These are phyloP conservation scores for Buathra laborator DNA, from an alignment of 2,888 invertebrate species.

Conservation along the genomic window DNA sequence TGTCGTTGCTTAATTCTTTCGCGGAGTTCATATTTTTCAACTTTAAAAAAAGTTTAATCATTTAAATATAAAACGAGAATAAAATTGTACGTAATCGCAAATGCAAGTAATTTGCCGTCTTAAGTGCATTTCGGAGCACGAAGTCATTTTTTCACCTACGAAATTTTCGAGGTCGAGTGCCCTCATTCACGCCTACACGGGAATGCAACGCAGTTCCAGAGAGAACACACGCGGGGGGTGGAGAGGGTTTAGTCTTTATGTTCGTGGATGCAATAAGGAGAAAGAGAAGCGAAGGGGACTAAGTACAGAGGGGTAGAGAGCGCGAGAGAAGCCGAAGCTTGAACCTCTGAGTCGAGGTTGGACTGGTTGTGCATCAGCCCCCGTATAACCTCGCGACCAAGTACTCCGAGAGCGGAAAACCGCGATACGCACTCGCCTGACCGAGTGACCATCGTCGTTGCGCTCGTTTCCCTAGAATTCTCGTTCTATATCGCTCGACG, in stretches of 20 bases:
- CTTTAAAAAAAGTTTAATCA: no score
- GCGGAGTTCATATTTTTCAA: no score
- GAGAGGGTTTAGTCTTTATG: neutral
- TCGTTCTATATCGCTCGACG: neutral
- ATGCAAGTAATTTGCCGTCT: no score
- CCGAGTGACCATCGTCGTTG: conserved; percentile 26
- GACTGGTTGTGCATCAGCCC: conserved; percentile 3
- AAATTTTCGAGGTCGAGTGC: conserved; percentile 22
- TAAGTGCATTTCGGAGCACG: neutral
- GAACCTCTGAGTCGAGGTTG: conserved; percentile 18
- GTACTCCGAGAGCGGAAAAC: conserved; percentile 18
- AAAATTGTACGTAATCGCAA: no score
- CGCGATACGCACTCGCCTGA: conserved; percentile 39
- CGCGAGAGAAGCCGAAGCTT: neutral
- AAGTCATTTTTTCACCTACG: neutral
- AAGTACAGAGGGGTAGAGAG: neutral
- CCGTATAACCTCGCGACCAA: neutral
- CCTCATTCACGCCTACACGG: neutral
- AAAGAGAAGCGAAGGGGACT: neutral
- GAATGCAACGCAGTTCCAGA: neutral
- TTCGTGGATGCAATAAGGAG: conserved; percentile 34
- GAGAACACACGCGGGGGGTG: neutral
- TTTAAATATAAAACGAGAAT: no score
- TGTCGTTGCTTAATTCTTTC: no score
- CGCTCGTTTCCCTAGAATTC: conserved; percentile 3